A percentile compares a stretch with the other conserved stretches of the same genome.
These are phyloP conservation scores for Carduelis carduelis DNA, from an alignment of 2,797 vertebrate genomes.

Conservation along the genomic window DNA sequence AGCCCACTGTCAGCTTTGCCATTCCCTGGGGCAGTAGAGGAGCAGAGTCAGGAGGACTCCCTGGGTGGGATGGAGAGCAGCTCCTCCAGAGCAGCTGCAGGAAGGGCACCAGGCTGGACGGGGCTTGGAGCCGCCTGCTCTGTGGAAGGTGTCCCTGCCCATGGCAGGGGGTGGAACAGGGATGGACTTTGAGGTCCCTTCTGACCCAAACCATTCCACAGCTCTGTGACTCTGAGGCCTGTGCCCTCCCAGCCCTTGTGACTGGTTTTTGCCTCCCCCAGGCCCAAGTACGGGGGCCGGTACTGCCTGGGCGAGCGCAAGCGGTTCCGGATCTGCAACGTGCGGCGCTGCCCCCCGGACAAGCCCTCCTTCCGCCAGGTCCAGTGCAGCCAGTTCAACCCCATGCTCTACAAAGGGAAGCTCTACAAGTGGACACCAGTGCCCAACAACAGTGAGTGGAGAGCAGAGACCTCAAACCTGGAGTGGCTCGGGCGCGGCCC, in stretches of 20 bases:
- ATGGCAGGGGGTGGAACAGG: rapidly evolving
- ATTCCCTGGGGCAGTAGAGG: not conserved
- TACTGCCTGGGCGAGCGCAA: constrained; percentile 91
- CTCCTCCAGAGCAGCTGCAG: not conserved
- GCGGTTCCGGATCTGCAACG: constrained; percentile 83
- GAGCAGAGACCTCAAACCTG: rapidly evolving
- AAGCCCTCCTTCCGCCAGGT: constrained; percentile 84
- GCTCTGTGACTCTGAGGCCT: not conserved
- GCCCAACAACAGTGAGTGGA: constrained; percentile 81
- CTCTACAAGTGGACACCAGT: constrained; percentile 90
- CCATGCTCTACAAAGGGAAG: constrained; percentile 85
- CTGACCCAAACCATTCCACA: rapidly evolving
- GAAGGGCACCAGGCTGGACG: rapidly evolving
- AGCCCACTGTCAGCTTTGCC: not conserved
- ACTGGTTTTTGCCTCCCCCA: constrained; percentile 7
- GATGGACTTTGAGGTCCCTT: rapidly evolving
- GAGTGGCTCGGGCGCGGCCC: rapidly evolving
- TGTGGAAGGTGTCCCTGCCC: not conserved
- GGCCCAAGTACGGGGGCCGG: constrained; percentile 85
- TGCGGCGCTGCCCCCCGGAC: constrained; percentile 70
- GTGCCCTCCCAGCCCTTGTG: not conserved
- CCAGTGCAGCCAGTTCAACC: constrained; percentile 91
- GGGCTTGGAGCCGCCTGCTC: not conserved
- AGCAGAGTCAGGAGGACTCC: not conserved
- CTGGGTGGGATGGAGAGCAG: not conserved